Evolutionary conservation across 64 coral and sea anemone genomes (phyloP), one percentile per base, ranked within the genome.

Genomic region (Acropora tenuis): DNA sequence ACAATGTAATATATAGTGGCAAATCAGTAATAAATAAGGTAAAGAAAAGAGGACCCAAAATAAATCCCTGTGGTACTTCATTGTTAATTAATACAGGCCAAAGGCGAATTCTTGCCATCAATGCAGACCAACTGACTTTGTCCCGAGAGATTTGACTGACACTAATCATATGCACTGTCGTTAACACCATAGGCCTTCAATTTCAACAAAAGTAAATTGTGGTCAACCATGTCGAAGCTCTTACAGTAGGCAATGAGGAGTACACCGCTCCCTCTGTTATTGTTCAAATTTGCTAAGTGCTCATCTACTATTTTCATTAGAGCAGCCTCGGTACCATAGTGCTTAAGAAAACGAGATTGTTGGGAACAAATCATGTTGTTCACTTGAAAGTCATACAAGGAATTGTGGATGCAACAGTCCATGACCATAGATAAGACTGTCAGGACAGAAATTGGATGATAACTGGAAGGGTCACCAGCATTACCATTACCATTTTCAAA

Each of bases 281-380:
- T 79, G 75, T 89, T 76, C 75, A 89, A 76, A 53, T 68, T 89
- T 78, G 79, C 60, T 65, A 89, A 76, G 50, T 79, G 57, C 75
- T 79, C 68, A 61, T 89, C 88, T 55, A 89, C 75, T 63, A 79
- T 74, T 66, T 89, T 89, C 61, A 89, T 78, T 16, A 89, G 88
- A 47, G 88, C 88, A 63, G 88, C 69, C 20, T 90, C 57, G 72
- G 88, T 81, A 65, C 88, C 77, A 57, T 69, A 77, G 60, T 78
- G 9, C 77, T 90, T 81, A 57, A 77, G 88, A 90, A 90, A 90
- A 80, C 88, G 75, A 8, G 88, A 79, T 47, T 89, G 88, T 49
- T 76, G 79, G 59, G 75, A 53, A 79, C 45, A 90, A 78, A 90
- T 79, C 76, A 90, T 52, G 69, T 90, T 90, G 19, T 69, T 58